Conservation (phyloP, 2,797 vertebrate genomes). For the Toxotes lorentzi region DNA sequence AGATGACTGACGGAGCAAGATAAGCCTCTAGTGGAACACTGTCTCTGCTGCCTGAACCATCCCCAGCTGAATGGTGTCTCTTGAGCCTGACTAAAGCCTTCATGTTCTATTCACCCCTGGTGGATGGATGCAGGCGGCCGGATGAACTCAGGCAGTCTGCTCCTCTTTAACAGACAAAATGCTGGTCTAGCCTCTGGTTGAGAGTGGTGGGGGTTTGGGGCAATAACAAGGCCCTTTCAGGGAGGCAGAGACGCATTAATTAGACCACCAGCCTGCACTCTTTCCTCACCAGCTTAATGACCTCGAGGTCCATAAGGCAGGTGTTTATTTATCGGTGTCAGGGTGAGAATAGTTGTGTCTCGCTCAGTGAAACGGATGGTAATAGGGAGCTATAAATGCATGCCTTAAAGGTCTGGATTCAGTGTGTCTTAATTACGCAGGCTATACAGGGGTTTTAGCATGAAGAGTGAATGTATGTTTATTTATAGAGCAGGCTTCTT, state of each 20-base stretch:
- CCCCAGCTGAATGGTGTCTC: slow-evolving; percentile 47
- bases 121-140: slow-evolving; percentile 54
- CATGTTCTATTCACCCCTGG: slow-evolving; percentile 50
- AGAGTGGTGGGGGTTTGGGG: slow-evolving; percentile 30
- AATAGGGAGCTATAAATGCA: slow-evolving; percentile 31
- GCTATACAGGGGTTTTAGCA: neutral
- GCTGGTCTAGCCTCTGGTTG: slow-evolving; percentile 24
- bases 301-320: slow-evolving; percentile 52
- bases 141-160: slow-evolving; percentile 40
- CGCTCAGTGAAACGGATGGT: slow-evolving; percentile 28
- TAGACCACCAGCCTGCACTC: slow-evolving; percentile 55
- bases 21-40: slow-evolving; percentile 45
- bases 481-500: neutral
- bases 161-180: slow-evolving; percentile 66
- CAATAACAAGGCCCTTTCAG: slow-evolving; percentile 71
- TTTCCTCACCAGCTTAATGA: slow-evolving; percentile 61
- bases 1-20: slow-evolving; percentile 50
- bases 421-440: slow-evolving; percentile 39
- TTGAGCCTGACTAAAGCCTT: slow-evolving; percentile 60
- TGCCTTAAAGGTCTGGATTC: slow-evolving; percentile 26
- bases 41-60: slow-evolving; percentile 33
- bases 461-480: neutral
- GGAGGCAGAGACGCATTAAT: slow-evolving; percentile 63
- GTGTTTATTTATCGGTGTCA: slow-evolving; percentile 52
- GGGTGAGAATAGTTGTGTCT: slow-evolving; percentile 37